A percentile compares a stretch with the other conserved stretches of the same genome.
Evolutionary conservation across 1,140 invertebrate species (phyloP).

Genomic region (Dreissena rostriformis): DNA sequence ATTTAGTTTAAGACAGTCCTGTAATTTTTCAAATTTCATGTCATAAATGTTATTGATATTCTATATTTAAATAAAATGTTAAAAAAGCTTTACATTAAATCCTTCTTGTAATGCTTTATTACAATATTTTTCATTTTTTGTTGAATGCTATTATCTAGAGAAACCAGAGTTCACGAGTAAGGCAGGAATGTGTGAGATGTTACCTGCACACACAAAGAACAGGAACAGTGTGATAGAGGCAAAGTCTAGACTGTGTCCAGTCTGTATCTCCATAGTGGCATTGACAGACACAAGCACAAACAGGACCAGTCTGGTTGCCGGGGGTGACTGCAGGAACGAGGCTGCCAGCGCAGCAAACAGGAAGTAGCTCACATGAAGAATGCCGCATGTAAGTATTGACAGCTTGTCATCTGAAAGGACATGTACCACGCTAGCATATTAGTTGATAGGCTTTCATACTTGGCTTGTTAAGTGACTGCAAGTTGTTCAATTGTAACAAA

Average conservation of each 20-base stretch:
- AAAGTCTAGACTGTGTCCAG: constrained; percentile 69
- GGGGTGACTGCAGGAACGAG: constrained; percentile 69
- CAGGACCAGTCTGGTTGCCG: constrained; percentile 60
- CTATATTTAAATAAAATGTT: too few relatives aligned
- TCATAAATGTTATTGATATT: too few relatives aligned
- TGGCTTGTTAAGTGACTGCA: too few relatives aligned
- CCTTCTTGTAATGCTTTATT: too few relatives aligned
- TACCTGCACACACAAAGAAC: constrained; percentile 61
- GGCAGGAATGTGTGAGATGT: neutral
- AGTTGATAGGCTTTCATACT: too few relatives aligned
- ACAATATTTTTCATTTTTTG: too few relatives aligned
- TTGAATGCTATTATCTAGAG: too few relatives aligned
- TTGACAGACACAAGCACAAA: constrained; percentile 70
- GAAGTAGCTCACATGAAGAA: constrained; percentile 77
- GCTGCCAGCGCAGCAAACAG: constrained; percentile 71
- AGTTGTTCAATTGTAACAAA: too few relatives aligned
- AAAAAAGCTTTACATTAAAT: too few relatives aligned
- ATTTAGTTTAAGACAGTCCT: too few relatives aligned
- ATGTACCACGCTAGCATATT: neutral
- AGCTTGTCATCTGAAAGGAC: constrained; percentile 72
- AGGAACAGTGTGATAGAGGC: constrained; percentile 69
- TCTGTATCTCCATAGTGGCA: constrained; percentile 66
- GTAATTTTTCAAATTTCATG: too few relatives aligned
- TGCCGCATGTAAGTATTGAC: constrained; percentile 68
- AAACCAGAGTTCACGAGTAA: neutral